These are phyloP conservation scores for Halictus rubicundus DNA, from an alignment of 1,140 invertebrate species.

Conservation along the genomic window DNA sequence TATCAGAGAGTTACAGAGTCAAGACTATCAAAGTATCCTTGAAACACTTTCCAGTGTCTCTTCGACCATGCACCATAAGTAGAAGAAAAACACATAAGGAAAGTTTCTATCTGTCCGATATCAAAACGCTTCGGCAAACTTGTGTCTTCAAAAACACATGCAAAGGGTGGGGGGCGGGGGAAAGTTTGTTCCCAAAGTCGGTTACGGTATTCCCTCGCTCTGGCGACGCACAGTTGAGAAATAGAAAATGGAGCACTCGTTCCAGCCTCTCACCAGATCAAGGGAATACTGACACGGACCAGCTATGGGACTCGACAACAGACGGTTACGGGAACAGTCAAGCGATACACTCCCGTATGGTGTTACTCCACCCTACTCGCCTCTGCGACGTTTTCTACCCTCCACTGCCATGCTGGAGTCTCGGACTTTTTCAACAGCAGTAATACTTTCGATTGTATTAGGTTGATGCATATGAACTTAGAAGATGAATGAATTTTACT, in stretches of 20 bases:
- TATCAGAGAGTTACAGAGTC: neutral
- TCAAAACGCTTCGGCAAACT: neutral
- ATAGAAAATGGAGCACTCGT: neutral
- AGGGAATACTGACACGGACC: neutral
- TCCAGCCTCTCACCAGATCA: no score
- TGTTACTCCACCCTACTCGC: neutral
- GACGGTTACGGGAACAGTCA: no score
- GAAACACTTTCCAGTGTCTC: neutral
- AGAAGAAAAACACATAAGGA: neutral
- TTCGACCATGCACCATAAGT: conserved; percentile 10
- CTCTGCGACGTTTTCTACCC: neutral
- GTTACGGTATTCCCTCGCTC: neutral
- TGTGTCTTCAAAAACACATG: conserved; percentile 16
- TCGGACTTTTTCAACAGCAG: no score
- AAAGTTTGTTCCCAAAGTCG: conserved; percentile 10
- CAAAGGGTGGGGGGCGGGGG: neutral
- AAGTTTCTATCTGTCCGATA: neutral
- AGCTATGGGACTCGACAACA: neutral
- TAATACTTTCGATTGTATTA: no score
- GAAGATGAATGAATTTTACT: no score
- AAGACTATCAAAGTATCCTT: neutral
- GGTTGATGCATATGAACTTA: no score
- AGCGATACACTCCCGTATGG: neutral
- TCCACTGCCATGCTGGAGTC: no score
- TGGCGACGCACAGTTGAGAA: neutral